phyloP scores from a whole-genome alignment of 2,888 invertebrate genomes.

The Ophion slaviceki region DNA sequence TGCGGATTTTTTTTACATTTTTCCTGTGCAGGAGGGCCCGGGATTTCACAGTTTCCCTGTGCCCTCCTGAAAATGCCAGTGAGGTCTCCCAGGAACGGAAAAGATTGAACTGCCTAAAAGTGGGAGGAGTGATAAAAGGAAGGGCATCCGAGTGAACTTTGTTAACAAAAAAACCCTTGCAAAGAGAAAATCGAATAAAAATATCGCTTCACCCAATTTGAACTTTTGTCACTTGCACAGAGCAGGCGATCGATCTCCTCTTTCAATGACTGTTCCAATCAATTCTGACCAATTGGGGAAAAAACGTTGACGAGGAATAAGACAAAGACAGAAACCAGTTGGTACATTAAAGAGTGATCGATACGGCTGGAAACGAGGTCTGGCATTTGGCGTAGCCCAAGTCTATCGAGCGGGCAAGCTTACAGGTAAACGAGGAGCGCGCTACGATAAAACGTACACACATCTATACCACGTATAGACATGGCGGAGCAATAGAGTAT shows the following conservation, averaged over 20 bases:
- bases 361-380: constrained; percentile 45
- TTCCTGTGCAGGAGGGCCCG: too few species aligned
- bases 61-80: not conserved
- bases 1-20: not conserved
- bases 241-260: not conserved
- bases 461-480: constrained; percentile 35
- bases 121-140: too few species aligned
- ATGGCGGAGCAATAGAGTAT: constrained; percentile 57
- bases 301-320: not conserved
- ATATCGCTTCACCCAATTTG: not conserved
- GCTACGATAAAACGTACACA: constrained; percentile 26
- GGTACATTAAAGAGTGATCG: constrained; percentile 58
- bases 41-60: not conserved
- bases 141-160: too few species aligned
- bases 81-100: not conserved
- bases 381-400: constrained; percentile 43
- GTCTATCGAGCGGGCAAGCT: constrained; percentile 55
- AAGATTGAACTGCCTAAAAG: not conserved
- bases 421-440: constrained; percentile 28
- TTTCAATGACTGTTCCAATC: not conserved
- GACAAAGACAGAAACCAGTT: not conserved
- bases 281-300: not conserved
- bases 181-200: not conserved
- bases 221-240: not conserved
- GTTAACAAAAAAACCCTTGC: not conserved